These are phyloP conservation scores for Xestia sexstrigata DNA, from an alignment of 2,888 invertebrate species.

Conservation along the genomic window DNA sequence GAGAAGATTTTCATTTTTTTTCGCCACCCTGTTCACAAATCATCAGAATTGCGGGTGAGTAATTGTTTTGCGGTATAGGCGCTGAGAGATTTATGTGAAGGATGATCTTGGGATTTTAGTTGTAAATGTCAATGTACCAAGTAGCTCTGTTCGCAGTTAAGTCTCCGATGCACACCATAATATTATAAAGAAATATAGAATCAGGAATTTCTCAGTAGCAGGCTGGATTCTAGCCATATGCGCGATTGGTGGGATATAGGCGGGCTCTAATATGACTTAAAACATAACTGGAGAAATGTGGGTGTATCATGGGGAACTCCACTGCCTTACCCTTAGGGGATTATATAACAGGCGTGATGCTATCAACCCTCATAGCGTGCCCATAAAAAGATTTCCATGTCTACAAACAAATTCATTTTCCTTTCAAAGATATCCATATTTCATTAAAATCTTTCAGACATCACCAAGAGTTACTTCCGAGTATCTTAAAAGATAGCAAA, in stretches of 20 bases:
- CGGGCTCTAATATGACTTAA: not conserved
- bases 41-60: slow-evolving; percentile 65
- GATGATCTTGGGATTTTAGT: slow-evolving; percentile 26
- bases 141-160: not conserved
- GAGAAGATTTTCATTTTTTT: slow-evolving; percentile 73
- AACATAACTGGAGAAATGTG: not conserved
- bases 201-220: not conserved
- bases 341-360: not conserved
- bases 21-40: slow-evolving; percentile 66
- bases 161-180: not conserved
- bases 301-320: not conserved
- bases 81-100: slow-evolving; percentile 55
- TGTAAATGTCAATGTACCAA: not conserved
- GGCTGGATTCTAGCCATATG: not conserved
- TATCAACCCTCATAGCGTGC: not conserved
- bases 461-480: not conserved
- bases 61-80: slow-evolving; percentile 64
- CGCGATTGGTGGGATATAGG: not conserved
- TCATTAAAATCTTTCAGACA: not conserved
- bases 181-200: not conserved
- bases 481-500: slow-evolving; percentile 43
- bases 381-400: not conserved
- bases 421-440: slow-evolving; percentile 10
- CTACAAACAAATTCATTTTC: not conserved
- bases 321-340: not conserved